Conservation (phyloP, 2,888 invertebrate species). For the Dromius quadrimaculatus region DNA sequence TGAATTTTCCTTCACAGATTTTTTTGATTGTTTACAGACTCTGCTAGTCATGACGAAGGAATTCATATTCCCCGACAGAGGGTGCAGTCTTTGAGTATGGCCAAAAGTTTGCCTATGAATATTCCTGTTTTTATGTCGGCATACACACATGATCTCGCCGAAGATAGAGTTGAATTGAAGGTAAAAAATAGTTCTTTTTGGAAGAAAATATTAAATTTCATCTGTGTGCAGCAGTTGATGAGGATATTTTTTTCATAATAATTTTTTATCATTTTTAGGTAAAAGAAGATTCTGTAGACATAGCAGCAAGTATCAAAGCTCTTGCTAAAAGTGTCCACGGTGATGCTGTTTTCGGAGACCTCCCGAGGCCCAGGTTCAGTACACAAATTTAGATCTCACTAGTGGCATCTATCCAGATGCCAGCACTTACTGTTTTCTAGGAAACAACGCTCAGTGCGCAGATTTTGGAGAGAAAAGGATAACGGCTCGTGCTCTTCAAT, state of each 20-base stretch:
- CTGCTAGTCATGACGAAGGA: constrained; percentile 73
- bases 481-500: too few species aligned
- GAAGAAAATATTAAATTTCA: not conserved
- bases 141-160: constrained; percentile 61
- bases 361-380: constrained; percentile 87
- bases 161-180: constrained; percentile 66
- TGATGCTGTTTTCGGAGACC: constrained; percentile 87
- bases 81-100: constrained; percentile 69
- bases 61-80: constrained; percentile 69
- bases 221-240: not conserved
- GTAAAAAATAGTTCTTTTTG: constrained; percentile 28
- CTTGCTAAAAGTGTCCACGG: constrained; percentile 91
- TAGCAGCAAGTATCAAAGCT: constrained; percentile 93
- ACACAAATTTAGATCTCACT: constrained; percentile 78
- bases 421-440: constrained; percentile 35
- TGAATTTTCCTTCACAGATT: not conserved
- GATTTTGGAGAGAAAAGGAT: not conserved
- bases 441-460: constrained; percentile 11
- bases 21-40: constrained; percentile 60
- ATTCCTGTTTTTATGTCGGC: constrained; percentile 73
- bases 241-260: not conserved
- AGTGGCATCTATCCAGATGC: not conserved
- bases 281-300: constrained; percentile 79
- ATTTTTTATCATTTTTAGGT: constrained; percentile 13
- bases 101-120: constrained; percentile 83